Evolutionary conservation across 2,888 invertebrate species (phyloP), one percentile per base, ranked within the genome.

Genomic region (Zygaena filipendulae): DNA sequence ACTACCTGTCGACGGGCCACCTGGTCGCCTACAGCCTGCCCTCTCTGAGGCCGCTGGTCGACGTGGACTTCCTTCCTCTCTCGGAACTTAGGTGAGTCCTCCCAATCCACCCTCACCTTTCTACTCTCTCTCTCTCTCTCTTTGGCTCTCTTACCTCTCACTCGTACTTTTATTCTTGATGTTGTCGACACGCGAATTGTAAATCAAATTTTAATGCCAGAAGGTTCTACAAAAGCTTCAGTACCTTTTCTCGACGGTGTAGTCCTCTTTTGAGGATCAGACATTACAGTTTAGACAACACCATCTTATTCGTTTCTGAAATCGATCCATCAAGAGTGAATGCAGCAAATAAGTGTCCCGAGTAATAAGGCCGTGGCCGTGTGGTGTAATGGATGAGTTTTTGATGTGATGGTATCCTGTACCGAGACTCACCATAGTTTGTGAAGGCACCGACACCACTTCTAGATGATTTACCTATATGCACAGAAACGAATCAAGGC

Each of bases 1-100:
- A 92, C 75, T 97, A 97, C 83, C 83, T 95, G 55, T 95, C 96
- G 39, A 96, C 91, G 72, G 97, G 97, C 30, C 95, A 95, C 79
- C 82, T 99, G 58, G 86, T 90, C 59, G 92, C 95, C 39, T 94
- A 95, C 83, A 96, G 95, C 81, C 84, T 99, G 70, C 99, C 99
- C 37, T 96, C 96, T 64, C 85, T 99, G 52, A 88, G 94, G 71
- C 91, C 90, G 49, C 85, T 99, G 42, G 85, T 96, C 56, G 93
- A 97, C 72, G 88, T 93, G 39, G 95, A 96, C 77, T 96, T 97
- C 82, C 85, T 97, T 56, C 96, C 97, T 38, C 85, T 95, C 45
- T 88, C 92, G 43, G 95, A 97, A 77, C 87, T 96, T 79, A 95
- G 95, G 95, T 95, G 82, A 82, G 75, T 53, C 28, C 25, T 33